Evolutionary conservation across 2,113 vertebrate genomes (phyloP).

Genomic region (Leptodactylus fuscus): DNA sequence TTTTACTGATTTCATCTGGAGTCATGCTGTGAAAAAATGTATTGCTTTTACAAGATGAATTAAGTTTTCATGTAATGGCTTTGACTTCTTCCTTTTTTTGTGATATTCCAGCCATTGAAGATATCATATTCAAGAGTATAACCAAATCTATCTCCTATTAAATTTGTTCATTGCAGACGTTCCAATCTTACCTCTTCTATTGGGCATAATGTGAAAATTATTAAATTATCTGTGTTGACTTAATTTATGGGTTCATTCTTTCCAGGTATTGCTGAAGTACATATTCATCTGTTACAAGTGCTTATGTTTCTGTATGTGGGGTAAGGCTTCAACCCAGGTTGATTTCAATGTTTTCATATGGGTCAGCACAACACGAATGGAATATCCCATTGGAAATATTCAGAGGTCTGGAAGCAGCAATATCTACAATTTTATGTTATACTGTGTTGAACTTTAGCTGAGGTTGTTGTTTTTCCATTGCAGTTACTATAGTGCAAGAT

Average conservation of each 20-base stretch:
- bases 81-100: background rate
- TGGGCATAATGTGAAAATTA: background rate
- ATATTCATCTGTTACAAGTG: too few relatives aligned
- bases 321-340: too few relatives aligned
- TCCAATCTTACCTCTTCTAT: background rate
- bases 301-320: too few relatives aligned
- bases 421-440: background rate
- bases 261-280: background rate
- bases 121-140: background rate
- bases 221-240: conserved; percentile 6
- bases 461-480: background rate
- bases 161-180: background rate
- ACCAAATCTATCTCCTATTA: background rate
- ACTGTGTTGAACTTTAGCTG: background rate
- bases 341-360: too few relatives aligned
- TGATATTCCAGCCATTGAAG: background rate
- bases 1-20: conserved; percentile 1
- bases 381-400: background rate
- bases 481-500: background rate
- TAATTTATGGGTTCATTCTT: background rate
- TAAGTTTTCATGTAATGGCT: conserved; percentile 12
- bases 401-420: background rate
- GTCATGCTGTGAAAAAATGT: conserved; percentile 27
- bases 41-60: conserved; percentile 29
- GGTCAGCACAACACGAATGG: background rate